These are phyloP conservation scores for Mormyrops boulengeri DNA, from an alignment of 2,797 vertebrate species.

Conservation along the genomic window DNA sequence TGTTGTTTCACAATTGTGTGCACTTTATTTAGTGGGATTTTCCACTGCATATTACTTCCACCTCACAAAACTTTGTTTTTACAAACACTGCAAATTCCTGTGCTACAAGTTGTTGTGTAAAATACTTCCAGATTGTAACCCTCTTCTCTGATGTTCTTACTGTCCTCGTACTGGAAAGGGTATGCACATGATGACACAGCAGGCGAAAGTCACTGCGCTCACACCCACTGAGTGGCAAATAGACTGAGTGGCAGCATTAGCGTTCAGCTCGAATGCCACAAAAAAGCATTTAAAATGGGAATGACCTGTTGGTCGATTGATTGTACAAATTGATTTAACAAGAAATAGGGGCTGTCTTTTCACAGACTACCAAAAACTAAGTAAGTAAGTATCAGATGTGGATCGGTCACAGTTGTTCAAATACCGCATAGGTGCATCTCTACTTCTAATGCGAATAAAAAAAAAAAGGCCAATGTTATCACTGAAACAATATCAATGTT, in stretches of 20 bases:
- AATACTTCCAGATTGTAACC: background rate
- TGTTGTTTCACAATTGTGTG: background rate
- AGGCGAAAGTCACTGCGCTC: background rate
- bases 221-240: background rate
- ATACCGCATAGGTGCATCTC: background rate
- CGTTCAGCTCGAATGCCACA: too few species aligned
- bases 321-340: background rate
- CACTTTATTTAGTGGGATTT: background rate
- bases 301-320: background rate
- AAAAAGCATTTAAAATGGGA: background rate
- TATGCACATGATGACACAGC: background rate
- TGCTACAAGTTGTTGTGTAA: background rate
- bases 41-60: background rate
- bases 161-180: background rate
- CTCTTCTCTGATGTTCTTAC: background rate
- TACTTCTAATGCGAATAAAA: background rate
- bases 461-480: background rate
- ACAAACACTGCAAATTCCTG: background rate
- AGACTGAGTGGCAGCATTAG: background rate
- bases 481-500: background rate
- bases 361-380: background rate
- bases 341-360: background rate
- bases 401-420: background rate
- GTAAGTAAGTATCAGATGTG: background rate
- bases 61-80: background rate